Base-by-base conservation (phyloP, 37 sponge, comb jelly and placozoan genomes). In the Geodia barretti region DNA sequence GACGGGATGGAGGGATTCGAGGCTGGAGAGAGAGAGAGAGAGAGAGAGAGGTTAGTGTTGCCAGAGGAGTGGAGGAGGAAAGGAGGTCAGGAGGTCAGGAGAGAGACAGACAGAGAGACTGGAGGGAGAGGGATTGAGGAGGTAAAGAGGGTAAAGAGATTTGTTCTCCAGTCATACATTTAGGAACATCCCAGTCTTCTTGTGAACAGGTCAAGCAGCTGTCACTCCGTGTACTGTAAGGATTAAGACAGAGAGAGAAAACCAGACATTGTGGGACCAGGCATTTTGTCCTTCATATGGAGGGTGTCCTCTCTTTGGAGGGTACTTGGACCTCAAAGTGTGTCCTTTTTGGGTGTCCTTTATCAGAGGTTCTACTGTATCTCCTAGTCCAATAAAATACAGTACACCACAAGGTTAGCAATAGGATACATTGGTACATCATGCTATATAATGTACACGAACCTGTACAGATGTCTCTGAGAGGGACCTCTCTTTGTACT, bases 201-300 rank as follows among this genome's bases (percentile, higher is more conserved):
- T 90, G 82, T 24, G 41, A 28, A 73, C 91, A 90, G 9, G 91
- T 82, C 37, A 90, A 67, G 32, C 91, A 90, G 1, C 17, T 69
- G 0, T 2, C 1, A 30, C 34, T 36, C 40, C 43, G 64, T 11
- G 64, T 29, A 54, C 78, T 78, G 58, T 4, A 43, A 59, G 1
- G 34, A 54, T n/a, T n/a, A n/a, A n/a, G n/a, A n/a, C n/a, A n/a
- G n/a, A n/a, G n/a, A n/a, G n/a, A n/a, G n/a, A n/a, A n/a, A n/a
- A n/a, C n/a, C n/a, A n/a, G n/a, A n/a, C n/a, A n/a, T n/a, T n/a
- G n/a, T n/a, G n/a, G n/a, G n/a, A n/a, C n/a, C n/a, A n/a, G n/a
- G n/a, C n/a, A n/a, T n/a, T n/a, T n/a, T n/a, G n/a, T n/a, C n/a
- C n/a, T n/a, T n/a, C n/a, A n/a, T n/a, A n/a, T n/a, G n/a, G n/a